A percentile compares a stretch with the other conserved stretches of the same genome.
Evolutionary conservation across 2,888 invertebrate species (phyloP).

Genomic region (Barypeithes pellucidus): DNA sequence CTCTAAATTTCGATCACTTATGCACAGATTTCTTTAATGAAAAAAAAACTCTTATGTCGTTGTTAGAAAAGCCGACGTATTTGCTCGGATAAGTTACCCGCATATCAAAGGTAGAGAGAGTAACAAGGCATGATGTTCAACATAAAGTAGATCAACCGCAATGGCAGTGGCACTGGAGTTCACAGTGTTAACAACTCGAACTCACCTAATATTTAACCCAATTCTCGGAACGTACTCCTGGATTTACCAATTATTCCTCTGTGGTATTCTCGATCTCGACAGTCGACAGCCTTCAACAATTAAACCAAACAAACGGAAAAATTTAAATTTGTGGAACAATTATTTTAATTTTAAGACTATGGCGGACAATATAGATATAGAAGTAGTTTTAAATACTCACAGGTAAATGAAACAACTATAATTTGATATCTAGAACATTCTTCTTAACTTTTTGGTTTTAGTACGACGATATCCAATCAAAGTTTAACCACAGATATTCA

Average conservation of each 20-base stretch:
- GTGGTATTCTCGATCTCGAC: not conserved
- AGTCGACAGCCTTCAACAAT: not conserved
- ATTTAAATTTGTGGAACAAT: not conserved
- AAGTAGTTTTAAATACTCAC: constrained; percentile 61
- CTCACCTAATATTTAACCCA: not conserved
- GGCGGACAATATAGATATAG: constrained; percentile 57
- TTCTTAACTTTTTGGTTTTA: constrained; percentile 40
- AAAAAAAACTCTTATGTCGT: no score
- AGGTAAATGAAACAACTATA: constrained; percentile 55
- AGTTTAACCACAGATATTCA: constrained; percentile 60
- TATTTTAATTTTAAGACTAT: constrained; percentile 37
- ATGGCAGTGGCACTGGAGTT: no score
- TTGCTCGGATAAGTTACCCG: no score
- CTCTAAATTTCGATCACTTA: no score
- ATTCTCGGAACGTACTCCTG: not conserved
- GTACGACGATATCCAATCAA: constrained; percentile 49
- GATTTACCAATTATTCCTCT: no score
- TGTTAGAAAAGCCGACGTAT: no score
- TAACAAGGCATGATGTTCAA: no score
- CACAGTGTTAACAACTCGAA: no score
- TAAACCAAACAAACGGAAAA: constrained; percentile 11
- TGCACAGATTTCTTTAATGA: no score
- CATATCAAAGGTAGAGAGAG: no score
- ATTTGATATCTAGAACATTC: constrained; percentile 1
- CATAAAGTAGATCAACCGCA: no score